Evolutionary conservation across 1,140 invertebrate species (phyloP).

Genomic region (Megalonaias nervosa): DNA sequence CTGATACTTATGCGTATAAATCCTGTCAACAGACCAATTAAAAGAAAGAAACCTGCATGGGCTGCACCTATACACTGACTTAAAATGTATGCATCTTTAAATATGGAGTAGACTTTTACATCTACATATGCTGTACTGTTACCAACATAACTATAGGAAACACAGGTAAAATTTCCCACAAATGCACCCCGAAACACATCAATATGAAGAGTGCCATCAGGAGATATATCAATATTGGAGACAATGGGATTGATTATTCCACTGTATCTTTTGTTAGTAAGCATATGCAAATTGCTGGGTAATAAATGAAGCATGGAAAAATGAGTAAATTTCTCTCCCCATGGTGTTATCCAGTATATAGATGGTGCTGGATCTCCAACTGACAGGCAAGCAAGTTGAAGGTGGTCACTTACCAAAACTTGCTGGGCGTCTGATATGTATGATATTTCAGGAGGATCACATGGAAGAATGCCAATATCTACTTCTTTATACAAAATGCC

Average conservation of each 20-base stretch:
- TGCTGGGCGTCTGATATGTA: conserved; percentile 15
- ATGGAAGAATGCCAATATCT: conserved; percentile 28
- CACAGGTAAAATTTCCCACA: conserved; percentile 54
- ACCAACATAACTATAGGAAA: conserved; percentile 51
- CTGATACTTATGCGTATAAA: conserved; percentile 39
- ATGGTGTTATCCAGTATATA: conserved; percentile 60
- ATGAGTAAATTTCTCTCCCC: conserved; percentile 51
- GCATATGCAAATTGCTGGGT: conserved; percentile 18
- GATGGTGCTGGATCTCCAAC: conserved; percentile 42
- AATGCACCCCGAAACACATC: conserved; percentile 53
- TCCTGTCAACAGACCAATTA: conserved; percentile 52
- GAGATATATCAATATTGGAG: conserved; percentile 25
- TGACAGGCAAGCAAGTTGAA: conserved; percentile 45
- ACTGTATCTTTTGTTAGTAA: conserved; percentile 27
- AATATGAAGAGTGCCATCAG: conserved; percentile 43
- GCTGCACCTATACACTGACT: conserved; percentile 48
- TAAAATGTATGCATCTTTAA: conserved; percentile 29
- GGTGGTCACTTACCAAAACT: conserved; percentile 23
- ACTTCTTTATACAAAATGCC: conserved; percentile 39
- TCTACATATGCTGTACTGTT: conserved; percentile 36
- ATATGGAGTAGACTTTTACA: conserved; percentile 25
- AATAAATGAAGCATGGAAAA: conserved; percentile 10
- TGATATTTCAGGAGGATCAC: conserved; percentile 39
- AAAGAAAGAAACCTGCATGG: conserved; percentile 35
- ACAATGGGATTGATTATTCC: conserved; percentile 23